Base-by-base conservation (phyloP, 2,797 vertebrate species). In the Melanotaenia boesemani region DNA sequence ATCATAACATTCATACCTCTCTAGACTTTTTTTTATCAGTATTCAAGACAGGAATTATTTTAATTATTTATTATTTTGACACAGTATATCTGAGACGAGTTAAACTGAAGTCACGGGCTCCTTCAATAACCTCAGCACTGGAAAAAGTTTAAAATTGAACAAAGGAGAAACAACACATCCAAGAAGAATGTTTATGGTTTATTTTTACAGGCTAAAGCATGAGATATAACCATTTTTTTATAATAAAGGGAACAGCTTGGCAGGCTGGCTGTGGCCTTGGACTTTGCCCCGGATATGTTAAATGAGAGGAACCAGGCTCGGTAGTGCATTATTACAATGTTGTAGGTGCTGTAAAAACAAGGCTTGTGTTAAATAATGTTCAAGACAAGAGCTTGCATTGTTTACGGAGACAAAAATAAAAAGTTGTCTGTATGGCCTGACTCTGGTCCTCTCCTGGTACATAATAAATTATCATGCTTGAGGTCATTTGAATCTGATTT, bases 311-410 rank as follows among this genome's bases (percentile, higher is more conserved):
- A 82, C 30, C 41, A 13, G 60, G 16, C 61, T n/a, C 52, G 20
- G 61, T 55, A 37, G 6, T 15, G 26, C 24, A 66, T 66, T 0
- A 24, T 67, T 63, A 58, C 74, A 66, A 57, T 62, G 76, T 68
- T 46, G 39, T 16, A 15, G 44, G 69, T 70, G 72, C 82, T 66
- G 74, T 84, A 84, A 78, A 78, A 71, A 46, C 16, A n/a, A 10
- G 54, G 9, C 37, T 7, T 16, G 20, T 24, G 54, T 79, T 77
- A 37, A 81, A 69, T 77, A 79, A 76, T 66, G 26, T 36, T 50
- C 0, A 11, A 54, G 70, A 81, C 58, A 80, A 59, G 30, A 41
- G 54, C 48, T 32, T 72, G 63, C 62, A 50, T 72, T 76, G 66
- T 76, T 73, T 52, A 26, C 60, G 3, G 6, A 12, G 36, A 52